These are phyloP conservation scores for Boloria selene DNA, from an alignment of 2,888 invertebrate species.

Conservation along the genomic window DNA sequence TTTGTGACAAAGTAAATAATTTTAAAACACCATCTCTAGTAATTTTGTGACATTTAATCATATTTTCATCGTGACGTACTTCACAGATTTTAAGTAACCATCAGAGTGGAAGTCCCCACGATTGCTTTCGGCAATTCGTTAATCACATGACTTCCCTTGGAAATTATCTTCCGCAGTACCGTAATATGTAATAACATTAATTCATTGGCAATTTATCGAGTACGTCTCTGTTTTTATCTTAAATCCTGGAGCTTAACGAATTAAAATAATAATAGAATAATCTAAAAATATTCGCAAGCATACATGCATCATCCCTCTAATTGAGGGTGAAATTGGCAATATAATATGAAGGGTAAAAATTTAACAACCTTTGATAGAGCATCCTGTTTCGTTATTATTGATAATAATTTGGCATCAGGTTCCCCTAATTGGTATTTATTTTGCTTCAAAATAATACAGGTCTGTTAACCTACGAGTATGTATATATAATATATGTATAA, in stretches of 20 bases:
- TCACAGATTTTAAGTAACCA: neutral
- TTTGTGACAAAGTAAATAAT: no score
- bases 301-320: neutral
- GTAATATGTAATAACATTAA: slow-evolving; percentile 5
- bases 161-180: slow-evolving; percentile 5
- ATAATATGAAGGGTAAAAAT: neutral
- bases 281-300: neutral
- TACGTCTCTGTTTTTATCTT: neutral
- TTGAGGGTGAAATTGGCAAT: neutral
- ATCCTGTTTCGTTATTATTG: neutral
- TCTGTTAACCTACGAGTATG: neutral
- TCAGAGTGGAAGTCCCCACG: neutral
- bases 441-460: neutral
- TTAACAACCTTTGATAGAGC: neutral
- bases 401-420: neutral
- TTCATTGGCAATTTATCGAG: slow-evolving; percentile 1
- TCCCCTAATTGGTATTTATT: slow-evolving; percentile 3
- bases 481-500: no score
- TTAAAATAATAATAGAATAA: neutral
- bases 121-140: slow-evolving; percentile 21
- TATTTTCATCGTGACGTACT: neutral
- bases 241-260: neutral
- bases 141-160: slow-evolving; percentile 14
- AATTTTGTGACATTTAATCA: slow-evolving; percentile 5
- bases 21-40: no score